Evolutionary conservation across 2,113 vertebrate species (phyloP).

Genomic region (Polypterus bichir): DNA sequence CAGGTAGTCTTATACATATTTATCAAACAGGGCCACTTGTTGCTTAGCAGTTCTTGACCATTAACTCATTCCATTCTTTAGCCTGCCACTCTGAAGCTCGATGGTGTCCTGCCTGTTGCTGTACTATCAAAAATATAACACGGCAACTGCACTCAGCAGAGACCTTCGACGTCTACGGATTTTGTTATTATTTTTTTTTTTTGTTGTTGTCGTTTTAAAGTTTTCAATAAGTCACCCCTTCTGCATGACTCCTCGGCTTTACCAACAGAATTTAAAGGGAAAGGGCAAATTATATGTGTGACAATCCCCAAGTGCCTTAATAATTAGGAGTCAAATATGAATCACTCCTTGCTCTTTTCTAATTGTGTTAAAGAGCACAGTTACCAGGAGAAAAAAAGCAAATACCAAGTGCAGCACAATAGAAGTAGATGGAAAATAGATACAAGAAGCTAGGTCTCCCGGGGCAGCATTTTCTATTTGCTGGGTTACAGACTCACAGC

Average conservation of each 20-base stretch:
- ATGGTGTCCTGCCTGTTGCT: too few species aligned
- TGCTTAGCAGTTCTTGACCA: too few species aligned
- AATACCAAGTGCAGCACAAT: slow-evolving; percentile 66
- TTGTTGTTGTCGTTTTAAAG: too few species aligned
- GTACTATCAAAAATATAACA: too few species aligned
- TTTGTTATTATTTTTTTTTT: too few species aligned
- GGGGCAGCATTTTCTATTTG: slow-evolving; percentile 88
- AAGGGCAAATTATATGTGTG: slow-evolving; percentile 45
- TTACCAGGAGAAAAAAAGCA: slow-evolving; percentile 77
- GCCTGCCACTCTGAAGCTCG: too few species aligned
- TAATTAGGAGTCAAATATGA: slow-evolving; percentile 86
- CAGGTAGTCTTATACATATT: too few species aligned
- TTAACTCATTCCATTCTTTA: too few species aligned
- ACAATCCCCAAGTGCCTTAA: slow-evolving; percentile 75
- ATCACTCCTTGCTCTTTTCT: slow-evolving; percentile 66
- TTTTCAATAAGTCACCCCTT: too few species aligned
- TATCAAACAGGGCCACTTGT: too few species aligned
- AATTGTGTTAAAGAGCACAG: slow-evolving; percentile 92
- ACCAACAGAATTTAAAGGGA: slow-evolving; percentile 22
- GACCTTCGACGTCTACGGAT: too few species aligned
- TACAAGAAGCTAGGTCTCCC: slow-evolving; percentile 79
- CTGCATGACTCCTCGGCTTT: slow-evolving; percentile 18
- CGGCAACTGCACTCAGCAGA: too few species aligned
- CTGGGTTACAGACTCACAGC: slow-evolving; percentile 82
- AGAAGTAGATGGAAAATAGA: slow-evolving; percentile 82